Evolutionary conservation across 2,797 vertebrate genomes (phyloP).

Genomic region (Eulemur mongoz): DNA sequence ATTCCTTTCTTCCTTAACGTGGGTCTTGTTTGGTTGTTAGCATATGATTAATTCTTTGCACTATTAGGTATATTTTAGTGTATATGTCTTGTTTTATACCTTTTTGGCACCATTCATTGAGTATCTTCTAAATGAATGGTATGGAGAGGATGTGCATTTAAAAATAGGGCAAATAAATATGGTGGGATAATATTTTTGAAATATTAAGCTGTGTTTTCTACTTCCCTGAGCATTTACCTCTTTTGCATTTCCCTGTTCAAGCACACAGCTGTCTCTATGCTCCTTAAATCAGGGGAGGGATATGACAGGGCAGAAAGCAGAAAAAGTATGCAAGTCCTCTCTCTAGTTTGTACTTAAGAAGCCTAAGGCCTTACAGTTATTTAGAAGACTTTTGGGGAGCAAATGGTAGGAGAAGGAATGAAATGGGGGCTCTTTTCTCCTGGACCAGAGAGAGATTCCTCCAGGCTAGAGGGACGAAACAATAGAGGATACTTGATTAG

Average conservation of each 20-base stretch:
- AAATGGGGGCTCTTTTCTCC: neutral
- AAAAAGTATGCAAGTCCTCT: neutral
- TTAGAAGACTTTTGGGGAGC: neutral
- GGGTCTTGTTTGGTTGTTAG: neutral
- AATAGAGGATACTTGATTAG: neutral
- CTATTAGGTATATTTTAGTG: neutral
- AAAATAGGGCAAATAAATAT: neutral
- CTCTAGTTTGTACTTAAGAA: neutral
- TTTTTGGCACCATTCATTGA: neutral
- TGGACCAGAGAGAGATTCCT: neutral
- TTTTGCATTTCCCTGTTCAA: neutral
- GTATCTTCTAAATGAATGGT: neutral
- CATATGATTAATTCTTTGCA: neutral
- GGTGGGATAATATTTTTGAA: neutral
- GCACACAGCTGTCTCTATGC: neutral
- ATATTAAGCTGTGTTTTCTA: neutral
- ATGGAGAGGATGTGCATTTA: neutral
- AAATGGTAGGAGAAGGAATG: neutral
- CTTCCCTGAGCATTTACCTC: neutral
- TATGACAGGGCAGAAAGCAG: neutral
- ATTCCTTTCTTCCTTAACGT: neutral
- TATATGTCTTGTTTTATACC: neutral
- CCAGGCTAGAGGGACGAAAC: neutral
- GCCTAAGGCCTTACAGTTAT: neutral
- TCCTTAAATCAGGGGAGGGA: neutral